phyloP scores from a whole-genome alignment of 1,140 invertebrate species.

The Diprion similis region DNA sequence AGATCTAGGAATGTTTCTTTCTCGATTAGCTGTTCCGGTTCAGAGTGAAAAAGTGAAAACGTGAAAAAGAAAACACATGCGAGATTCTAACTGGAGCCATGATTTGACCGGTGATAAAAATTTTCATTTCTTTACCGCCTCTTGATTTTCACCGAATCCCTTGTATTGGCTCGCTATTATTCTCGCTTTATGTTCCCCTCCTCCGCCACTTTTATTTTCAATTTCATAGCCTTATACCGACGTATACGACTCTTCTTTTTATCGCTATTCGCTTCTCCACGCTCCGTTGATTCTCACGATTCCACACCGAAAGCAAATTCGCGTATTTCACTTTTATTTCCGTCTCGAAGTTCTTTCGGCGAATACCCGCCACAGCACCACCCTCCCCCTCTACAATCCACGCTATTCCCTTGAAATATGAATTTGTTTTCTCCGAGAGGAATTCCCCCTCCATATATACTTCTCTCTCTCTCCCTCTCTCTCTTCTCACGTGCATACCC shows the following conservation, averaged over 20 bases:
- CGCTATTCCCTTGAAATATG: constrained; percentile 44
- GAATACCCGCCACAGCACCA: constrained; percentile 26
- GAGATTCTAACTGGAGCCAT: too few relatives aligned
- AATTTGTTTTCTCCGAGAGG: constrained; percentile 46
- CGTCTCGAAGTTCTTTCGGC: constrained; percentile 31
- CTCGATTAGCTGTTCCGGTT: not conserved
- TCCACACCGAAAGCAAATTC: constrained; percentile 1
- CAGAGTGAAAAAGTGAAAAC: too few relatives aligned
- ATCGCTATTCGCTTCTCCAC: constrained; percentile 4
- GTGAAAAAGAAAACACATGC: too few relatives aligned
- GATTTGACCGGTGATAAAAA: too few relatives aligned
- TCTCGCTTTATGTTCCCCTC: too few relatives aligned
- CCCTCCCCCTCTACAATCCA: constrained; percentile 18
- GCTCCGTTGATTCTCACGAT: not conserved
- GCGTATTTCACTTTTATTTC: constrained; percentile 51
- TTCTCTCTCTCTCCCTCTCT: not conserved
- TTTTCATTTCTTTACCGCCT: not conserved
- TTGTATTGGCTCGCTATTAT: not conserved
- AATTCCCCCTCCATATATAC: constrained; percentile 10
- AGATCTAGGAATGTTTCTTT: not conserved
- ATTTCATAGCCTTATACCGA: not conserved
- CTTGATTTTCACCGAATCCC: not conserved
- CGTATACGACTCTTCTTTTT: not conserved
- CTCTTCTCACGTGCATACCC: not conserved
- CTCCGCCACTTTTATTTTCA: not conserved